Percentiles rank a stretch among this genome's conserved stretches.
These are phyloP conservation scores for Tetragonula clypearis DNA, from an alignment of 1,140 invertebrate species.

Conservation along the genomic window DNA sequence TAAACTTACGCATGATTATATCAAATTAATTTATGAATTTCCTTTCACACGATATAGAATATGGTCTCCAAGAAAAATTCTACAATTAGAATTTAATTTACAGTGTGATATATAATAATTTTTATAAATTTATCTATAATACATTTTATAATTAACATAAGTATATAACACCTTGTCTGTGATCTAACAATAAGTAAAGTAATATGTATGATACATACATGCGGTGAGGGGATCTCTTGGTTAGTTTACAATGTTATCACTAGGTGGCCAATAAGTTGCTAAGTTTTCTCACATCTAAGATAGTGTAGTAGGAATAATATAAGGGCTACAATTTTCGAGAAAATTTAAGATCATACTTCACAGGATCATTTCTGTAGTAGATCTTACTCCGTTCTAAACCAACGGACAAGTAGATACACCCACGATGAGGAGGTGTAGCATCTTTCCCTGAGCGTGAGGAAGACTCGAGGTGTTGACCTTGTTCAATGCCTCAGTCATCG, in stretches of 20 bases:
- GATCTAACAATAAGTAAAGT: no score
- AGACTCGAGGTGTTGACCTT: constrained; percentile 58
- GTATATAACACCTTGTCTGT: no score
- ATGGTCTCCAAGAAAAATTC: no score
- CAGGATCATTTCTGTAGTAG: constrained; percentile 83
- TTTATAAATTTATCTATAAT: no score
- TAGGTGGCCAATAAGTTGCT: constrained; percentile 8
- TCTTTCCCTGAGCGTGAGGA: constrained; percentile 81
- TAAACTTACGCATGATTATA: no score
- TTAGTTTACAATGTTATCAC: not conserved
- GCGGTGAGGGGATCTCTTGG: no score
- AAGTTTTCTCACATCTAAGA: constrained; percentile 15
- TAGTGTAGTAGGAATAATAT: not conserved
- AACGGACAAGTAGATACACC: constrained; percentile 77
- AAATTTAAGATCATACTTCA: constrained; percentile 81
- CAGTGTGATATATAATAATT: no score
- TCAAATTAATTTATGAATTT: no score
- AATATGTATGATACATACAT: no score
- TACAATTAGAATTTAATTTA: no score
- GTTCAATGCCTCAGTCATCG: constrained; percentile 72
- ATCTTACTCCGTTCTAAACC: constrained; percentile 72
- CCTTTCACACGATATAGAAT: no score
- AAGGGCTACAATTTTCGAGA: fast-evolving
- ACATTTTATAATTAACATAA: no score
- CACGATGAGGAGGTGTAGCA: constrained; percentile 80